Conservation (phyloP, 2,113 vertebrate genomes). For the Oncorhynchus gorbuscha region DNA sequence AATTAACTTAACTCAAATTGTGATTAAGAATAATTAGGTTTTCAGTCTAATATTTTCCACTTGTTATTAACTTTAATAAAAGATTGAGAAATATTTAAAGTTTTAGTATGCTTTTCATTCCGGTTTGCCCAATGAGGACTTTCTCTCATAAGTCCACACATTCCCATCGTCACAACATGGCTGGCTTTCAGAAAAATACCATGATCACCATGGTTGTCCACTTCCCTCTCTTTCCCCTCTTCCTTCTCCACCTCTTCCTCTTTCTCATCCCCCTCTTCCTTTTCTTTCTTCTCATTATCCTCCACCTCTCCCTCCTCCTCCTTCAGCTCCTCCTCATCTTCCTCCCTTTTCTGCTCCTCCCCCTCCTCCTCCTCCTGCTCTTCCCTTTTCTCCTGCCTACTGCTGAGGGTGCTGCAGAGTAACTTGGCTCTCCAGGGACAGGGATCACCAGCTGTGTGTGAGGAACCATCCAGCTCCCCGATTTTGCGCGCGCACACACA, state of each 20-base stretch:
- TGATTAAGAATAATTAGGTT: conserved; percentile 20
- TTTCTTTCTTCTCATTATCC: neutral
- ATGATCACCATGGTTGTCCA: conserved; percentile 58
- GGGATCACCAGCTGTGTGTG: conserved; percentile 61
- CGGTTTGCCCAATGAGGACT: neutral
- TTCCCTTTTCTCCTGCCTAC: conserved; percentile 55
- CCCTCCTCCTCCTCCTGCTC: conserved; percentile 48
- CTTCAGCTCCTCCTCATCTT: conserved; percentile 24
- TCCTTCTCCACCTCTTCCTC: conserved; percentile 18
- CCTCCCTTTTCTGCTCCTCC: conserved; percentile 38
- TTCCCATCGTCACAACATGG: conserved; percentile 2
- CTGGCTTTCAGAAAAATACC: conserved; percentile 31
- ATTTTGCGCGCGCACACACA: neutral
- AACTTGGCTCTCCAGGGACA: conserved; percentile 58
- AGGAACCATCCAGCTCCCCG: conserved; percentile 47
- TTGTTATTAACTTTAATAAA: conserved; percentile 50
- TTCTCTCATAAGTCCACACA: neutral
- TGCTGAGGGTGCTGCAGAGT: conserved; percentile 61
- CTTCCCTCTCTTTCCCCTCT: conserved; percentile 35
- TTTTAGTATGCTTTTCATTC: conserved; percentile 43
- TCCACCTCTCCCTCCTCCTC: conserved; percentile 30
- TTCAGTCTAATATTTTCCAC: conserved; percentile 27
- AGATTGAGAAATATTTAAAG: conserved; percentile 53
- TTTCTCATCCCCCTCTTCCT: conserved; percentile 6
- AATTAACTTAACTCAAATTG: conserved; percentile 37